phyloP scores from a whole-genome alignment of 2,888 invertebrate species.

The Bruchidius siliquastri region DNA sequence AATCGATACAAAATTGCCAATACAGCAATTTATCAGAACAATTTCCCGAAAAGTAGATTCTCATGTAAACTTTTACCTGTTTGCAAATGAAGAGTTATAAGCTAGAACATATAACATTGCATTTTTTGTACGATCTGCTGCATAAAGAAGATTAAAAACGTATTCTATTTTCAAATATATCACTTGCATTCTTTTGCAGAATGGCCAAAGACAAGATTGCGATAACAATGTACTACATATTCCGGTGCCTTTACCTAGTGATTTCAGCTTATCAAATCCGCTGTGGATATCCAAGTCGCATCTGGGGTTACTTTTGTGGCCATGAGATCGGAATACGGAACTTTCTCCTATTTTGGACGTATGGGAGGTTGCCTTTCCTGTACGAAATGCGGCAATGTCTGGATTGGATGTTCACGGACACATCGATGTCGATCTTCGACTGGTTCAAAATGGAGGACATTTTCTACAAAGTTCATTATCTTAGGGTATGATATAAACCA shows the following conservation, averaged over 20 bases:
- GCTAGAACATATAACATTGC: too few relatives aligned
- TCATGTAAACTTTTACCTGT: too few relatives aligned
- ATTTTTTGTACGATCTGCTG: too few relatives aligned
- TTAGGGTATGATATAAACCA: too few relatives aligned
- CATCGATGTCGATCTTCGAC: neutral
- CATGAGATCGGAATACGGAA: neutral
- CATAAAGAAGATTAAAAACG: too few relatives aligned
- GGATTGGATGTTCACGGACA: slow-evolving; percentile 1
- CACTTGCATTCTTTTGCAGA: too few relatives aligned
- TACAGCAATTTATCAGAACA: too few relatives aligned
- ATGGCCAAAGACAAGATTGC: neutral
- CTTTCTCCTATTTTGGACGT: neutral
- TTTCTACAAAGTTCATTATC: neutral
- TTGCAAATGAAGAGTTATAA: too few relatives aligned
- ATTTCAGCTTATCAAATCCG: neutral
- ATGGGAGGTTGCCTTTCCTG: neutral
- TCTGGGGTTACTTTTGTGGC: neutral
- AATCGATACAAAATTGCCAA: too few relatives aligned
- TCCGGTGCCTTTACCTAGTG: neutral
- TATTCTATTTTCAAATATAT: too few relatives aligned
- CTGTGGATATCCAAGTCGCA: neutral
- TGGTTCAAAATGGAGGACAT: neutral
- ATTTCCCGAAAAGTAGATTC: too few relatives aligned
- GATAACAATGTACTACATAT: neutral
- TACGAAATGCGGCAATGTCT: neutral